Conservation (phyloP, 2,888 invertebrate species). For the Parasteatoda lunata region DNA sequence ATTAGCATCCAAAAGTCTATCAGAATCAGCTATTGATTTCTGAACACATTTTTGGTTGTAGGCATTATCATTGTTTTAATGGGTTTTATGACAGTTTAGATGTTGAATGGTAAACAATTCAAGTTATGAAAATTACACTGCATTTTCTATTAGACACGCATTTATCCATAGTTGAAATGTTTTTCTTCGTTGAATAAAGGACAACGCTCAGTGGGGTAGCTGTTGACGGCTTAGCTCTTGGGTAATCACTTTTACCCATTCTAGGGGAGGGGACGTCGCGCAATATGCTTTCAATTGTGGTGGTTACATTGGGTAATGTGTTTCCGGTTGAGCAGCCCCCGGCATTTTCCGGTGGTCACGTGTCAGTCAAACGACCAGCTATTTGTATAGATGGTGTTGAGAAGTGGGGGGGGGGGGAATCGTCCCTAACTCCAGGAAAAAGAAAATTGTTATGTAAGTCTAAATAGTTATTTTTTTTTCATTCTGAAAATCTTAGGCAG, state of each 20-base stretch:
- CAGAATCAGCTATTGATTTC: too few relatives aligned
- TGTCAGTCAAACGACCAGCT: constrained; percentile 28
- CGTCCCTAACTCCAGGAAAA: background rate
- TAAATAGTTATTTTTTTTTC: too few relatives aligned
- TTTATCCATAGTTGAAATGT: too few relatives aligned
- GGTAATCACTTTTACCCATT: background rate
- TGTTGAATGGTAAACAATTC: too few relatives aligned
- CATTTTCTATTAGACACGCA: too few relatives aligned
- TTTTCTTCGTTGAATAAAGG: too few relatives aligned
- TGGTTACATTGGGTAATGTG: constrained; percentile 65
- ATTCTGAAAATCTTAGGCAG: too few relatives aligned
- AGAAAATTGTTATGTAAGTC: background rate
- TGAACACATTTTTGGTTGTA: too few relatives aligned
- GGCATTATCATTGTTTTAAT: too few relatives aligned
- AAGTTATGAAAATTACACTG: too few relatives aligned
- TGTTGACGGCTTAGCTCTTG: background rate
- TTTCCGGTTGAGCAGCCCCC: constrained; percentile 46
- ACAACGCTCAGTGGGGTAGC: background rate
- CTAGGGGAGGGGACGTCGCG: constrained; percentile 7
- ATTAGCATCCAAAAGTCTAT: too few relatives aligned
- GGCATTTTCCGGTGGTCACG: constrained; percentile 54
- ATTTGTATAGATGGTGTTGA: background rate
- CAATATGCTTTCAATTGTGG: constrained; percentile 52
- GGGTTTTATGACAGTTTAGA: too few relatives aligned
- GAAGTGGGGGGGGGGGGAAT: background rate